Percentiles rank a stretch among this genome's conserved stretches.
These are phyloP conservation scores for Phaenicophaeus curvirostris DNA, from an alignment of 2,797 vertebrate species.

Conservation along the genomic window DNA sequence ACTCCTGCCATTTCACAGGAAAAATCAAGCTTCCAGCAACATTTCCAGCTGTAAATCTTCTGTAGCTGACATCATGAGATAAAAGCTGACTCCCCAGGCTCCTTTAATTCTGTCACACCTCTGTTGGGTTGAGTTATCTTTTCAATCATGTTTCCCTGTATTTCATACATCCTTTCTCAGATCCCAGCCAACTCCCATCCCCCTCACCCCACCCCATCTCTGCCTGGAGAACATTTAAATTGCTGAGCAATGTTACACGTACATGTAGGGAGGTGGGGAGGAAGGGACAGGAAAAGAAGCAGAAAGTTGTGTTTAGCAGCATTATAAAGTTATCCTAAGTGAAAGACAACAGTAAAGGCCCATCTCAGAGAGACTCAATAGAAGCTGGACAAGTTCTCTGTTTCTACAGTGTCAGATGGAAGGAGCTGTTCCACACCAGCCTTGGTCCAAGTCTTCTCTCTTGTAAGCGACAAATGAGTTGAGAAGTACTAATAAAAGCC, in stretches of 20 bases:
- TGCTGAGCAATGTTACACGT: not conserved
- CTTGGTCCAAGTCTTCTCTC: not conserved
- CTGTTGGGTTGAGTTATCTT: not conserved
- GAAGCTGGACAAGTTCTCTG: not conserved
- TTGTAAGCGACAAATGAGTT: not conserved
- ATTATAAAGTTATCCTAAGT: not conserved
- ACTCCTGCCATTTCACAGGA: not conserved
- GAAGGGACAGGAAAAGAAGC: not conserved
- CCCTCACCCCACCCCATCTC: no score
- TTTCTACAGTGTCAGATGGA: not conserved
- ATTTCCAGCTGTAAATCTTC: not conserved
- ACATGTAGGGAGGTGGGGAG: not conserved
- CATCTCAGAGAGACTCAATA: not conserved
- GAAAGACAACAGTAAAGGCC: not conserved
- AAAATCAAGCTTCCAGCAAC: not conserved
- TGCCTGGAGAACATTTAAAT: not conserved
- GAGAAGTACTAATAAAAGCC: not conserved
- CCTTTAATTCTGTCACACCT: not conserved
- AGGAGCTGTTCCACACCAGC: not conserved
- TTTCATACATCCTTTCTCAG: not conserved
- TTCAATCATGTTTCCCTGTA: not conserved
- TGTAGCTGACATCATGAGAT: not conserved
- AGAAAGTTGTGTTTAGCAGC: not conserved
- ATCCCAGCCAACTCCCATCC: not conserved
- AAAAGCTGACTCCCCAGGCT: not conserved